Evolutionary conservation across 2,113 vertebrate species (phyloP).

Genomic region (Hemichromis elongatus): DNA sequence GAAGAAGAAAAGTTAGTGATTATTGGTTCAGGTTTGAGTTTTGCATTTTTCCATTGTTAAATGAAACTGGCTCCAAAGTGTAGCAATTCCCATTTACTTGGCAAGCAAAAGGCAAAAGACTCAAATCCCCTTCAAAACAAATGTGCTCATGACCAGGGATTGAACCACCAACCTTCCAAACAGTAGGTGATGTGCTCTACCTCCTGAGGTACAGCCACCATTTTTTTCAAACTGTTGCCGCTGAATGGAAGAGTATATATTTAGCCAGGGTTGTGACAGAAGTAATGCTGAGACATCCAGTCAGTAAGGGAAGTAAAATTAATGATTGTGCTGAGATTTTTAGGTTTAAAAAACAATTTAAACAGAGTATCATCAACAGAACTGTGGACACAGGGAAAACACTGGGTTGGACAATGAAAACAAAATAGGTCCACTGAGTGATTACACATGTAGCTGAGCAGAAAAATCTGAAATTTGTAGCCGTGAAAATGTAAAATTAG

Average conservation of each 20-base stretch:
- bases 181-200: not conserved
- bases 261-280: not conserved
- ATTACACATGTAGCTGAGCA: not conserved
- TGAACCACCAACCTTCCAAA: not conserved
- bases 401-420: not conserved
- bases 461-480: not conserved
- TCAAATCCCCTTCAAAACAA: too few relatives aligned
- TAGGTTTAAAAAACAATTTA: not conserved
- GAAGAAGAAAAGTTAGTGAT: not conserved
- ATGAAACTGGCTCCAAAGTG: not conserved
- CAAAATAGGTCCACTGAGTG: not conserved
- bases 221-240: not conserved
- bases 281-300: not conserved
- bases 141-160: too few relatives aligned
- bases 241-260: not conserved
- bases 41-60: not conserved
- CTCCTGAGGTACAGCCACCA: not conserved
- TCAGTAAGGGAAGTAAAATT: not conserved
- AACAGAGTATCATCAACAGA: not conserved
- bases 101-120: too few relatives aligned
- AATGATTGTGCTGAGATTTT: not conserved
- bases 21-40: not conserved
- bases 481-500: not conserved
- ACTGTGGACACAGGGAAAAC: not conserved
- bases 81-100: too few relatives aligned